Conservation (phyloP, 2,888 invertebrate species). For the Azorinus chamasolen region DNA sequence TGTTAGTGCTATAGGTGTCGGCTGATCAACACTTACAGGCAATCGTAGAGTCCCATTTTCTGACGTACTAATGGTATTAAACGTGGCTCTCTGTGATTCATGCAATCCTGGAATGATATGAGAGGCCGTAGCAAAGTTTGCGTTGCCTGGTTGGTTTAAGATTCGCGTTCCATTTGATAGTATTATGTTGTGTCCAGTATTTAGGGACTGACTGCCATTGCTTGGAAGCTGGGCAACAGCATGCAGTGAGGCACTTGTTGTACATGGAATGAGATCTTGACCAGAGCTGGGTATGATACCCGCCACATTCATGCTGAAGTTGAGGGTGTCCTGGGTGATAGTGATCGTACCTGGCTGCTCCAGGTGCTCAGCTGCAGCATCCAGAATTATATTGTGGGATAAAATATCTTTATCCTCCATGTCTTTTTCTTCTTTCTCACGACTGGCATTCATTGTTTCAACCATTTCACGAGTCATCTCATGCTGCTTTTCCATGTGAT, state of each 20-base stretch:
- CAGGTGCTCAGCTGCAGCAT: background rate
- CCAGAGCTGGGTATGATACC: constrained; percentile 43
- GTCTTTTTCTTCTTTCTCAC: constrained; percentile 16
- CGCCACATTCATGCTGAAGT: constrained; percentile 55
- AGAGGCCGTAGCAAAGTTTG: constrained; percentile 23
- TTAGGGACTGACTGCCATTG: constrained; percentile 2
- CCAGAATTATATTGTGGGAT: background rate
- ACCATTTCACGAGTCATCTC: constrained; percentile 35
- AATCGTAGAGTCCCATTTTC: constrained; percentile 26
- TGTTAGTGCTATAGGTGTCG: background rate
- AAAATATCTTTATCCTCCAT: background rate
- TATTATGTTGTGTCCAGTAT: background rate
- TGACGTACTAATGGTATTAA: constrained; percentile 28
- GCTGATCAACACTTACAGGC: constrained; percentile 13
- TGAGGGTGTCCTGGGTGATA: constrained; percentile 37
- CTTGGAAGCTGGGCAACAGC: constrained; percentile 19
- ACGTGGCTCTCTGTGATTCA: constrained; percentile 28
- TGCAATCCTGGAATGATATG: constrained; percentile 18
- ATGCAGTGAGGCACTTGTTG: constrained; percentile 9
- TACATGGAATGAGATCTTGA: constrained; percentile 22
- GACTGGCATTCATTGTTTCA: constrained; percentile 18
- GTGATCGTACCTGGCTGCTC: constrained; percentile 3
- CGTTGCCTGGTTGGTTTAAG: constrained; percentile 31
- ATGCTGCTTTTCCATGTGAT: constrained; percentile 56
- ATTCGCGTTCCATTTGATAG: constrained; percentile 8